These are phyloP conservation scores for Rattus rattus DNA, from an alignment of 2,113 vertebrate species.

Conservation along the genomic window DNA sequence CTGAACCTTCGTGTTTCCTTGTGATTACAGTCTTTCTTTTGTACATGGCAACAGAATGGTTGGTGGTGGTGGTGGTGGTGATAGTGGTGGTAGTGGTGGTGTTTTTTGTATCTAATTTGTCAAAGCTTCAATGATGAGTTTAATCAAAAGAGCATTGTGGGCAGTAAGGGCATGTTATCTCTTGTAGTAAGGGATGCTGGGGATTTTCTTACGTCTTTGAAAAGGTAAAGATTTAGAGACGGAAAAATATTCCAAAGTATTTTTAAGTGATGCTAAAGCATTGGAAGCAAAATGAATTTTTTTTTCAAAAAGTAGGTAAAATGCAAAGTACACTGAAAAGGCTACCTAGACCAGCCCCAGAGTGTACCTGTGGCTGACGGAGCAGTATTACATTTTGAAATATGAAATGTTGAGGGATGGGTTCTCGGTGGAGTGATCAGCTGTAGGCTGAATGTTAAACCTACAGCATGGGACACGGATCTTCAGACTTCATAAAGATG, in stretches of 20 bases:
- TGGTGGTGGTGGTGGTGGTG: neutral
- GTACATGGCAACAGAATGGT: neutral
- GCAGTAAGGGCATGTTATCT: neutral
- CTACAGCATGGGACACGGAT: too few species aligned
- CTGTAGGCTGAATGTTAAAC: neutral
- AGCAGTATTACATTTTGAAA: neutral
- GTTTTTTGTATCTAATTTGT: neutral
- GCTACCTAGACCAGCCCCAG: neutral
- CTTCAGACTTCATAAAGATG: neutral
- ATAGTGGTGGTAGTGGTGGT: too few species aligned
- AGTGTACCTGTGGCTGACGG: neutral
- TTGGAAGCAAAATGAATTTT: slow-evolving; percentile 16
- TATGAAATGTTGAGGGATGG: neutral
- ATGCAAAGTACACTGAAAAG: slow-evolving; percentile 12
- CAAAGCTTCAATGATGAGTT: neutral
- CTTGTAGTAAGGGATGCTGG: neutral
- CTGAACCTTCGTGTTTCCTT: neutral
- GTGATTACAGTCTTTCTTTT: neutral
- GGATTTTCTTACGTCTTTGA: neutral
- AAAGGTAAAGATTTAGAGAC: neutral
- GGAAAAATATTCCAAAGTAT: slow-evolving; percentile 38
- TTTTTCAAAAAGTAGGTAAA: slow-evolving; percentile 46
- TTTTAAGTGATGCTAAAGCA: neutral
- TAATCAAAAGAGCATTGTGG: neutral
- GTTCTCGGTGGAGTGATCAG: neutral